Base-by-base conservation (phyloP, 2,113 vertebrate genomes). In the Oryzias melastigma region DNA sequence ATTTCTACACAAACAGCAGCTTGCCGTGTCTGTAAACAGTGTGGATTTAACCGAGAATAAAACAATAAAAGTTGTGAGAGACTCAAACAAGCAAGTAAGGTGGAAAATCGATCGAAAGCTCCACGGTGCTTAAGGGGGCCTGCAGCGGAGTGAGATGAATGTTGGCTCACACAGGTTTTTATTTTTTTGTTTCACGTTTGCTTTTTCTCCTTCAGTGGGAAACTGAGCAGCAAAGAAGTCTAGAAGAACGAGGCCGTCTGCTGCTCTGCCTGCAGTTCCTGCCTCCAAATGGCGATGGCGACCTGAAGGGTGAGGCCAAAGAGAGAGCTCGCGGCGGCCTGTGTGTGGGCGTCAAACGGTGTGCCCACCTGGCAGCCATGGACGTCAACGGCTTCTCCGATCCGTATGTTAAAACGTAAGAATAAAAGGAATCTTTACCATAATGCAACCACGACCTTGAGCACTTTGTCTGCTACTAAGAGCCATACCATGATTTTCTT, bases 351-450 rank as follows among this genome's bases (percentile, higher is more conserved):
- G 93, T 96, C 14, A 75, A 92, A 5, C 94, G 94, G 68, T 95
- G 95, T 1, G 94, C 94, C 52, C 94, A 95, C 73, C 88, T 96
- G 63, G 95, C 94, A 2, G 94, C 95, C 52, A 95, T 96, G 94
- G 94, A 96, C 0, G 94, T 95, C 85, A 95, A 95, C 0, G 95
- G 94, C 71, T 94, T 91, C 84, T 96, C 95, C 0, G 95, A 96
- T 68, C 94, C 94, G 74, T 95, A 95, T 1, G 94, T 95, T 52
- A 95, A 96, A 91, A 94, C 92, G 93, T 95, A 77, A 93, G 93
- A 13, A 29, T 4, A 10, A n/a, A 10, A n/a, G 25, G 22, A 57
- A 54, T 14, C 46, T 19, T n/a, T 14, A 5, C 43, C 40, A 25
- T 22, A 43, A 22, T 2, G 18, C 10, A 12, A 6, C 0, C 3